Evolutionary conservation across 1,140 invertebrate species (phyloP), one percentile per base, ranked within the genome.

Genomic region (Drosophila pruinosa): DNA sequence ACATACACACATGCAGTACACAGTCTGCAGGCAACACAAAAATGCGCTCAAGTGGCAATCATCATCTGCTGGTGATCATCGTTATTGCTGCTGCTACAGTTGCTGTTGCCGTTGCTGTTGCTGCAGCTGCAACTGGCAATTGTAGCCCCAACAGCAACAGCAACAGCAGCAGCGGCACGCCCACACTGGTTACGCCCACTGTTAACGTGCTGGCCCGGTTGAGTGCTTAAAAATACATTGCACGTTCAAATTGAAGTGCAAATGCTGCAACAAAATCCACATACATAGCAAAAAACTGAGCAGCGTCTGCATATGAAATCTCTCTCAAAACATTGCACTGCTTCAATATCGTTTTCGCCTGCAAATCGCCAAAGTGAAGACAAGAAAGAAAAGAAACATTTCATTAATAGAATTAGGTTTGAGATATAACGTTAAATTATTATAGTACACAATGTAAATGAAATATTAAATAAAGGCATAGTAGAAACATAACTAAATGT

Each of bases 181-280:
- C 28, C 39, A 15, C 26, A 15, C 15, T 10, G 21, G 12, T 5
- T 10, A 41, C 45, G 17, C 45, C 47, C 47, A 21, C 12, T 45
- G 39, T 41, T 15, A 43, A 36, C 28, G 8, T 26, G 22, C 36
- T 52, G 47, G 28, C 48, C 28, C 54, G 17, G 39, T 36, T 41
- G 54, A 75, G 65, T 72, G 82, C 81, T 86, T 78, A 81, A 81
- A 86, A 86, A 86, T 81, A 86, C 78, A 88, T 88, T 81, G 77
- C 82, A 86, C 81, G 81, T 81, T 85, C 77, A 81, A 81, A 86
- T 85, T 85, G 73, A 77, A 85, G 80, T 85, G 81, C 72, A 73
- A 86, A 81, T 77, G 31, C 22, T 77, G 72, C 81, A 76, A 68
- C 69, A 64, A 74, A 77, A 86, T 80, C 69, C 81, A 73, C 62